Evolutionary conservation across 2,797 vertebrate species (phyloP), one percentile per base, ranked within the genome.

Genomic region (Melanotaenia boesemani): DNA sequence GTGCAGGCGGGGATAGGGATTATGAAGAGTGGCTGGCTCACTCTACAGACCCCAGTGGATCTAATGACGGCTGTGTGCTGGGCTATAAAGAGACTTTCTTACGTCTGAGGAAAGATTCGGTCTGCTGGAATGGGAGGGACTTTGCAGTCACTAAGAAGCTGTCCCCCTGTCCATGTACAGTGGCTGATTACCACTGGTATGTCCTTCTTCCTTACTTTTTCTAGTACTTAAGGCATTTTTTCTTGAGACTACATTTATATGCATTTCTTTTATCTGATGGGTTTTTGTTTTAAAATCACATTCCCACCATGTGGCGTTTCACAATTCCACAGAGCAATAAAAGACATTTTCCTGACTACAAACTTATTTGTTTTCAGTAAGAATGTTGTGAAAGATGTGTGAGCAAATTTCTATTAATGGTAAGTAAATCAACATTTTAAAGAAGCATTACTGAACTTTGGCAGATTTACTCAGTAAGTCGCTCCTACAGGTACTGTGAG

Each of bases 131-230:
- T 0, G 91, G 91, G 56, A 89, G 90, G 63, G 83, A 86, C 76
- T 92, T 80, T 12, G 52, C 58, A 6, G 88, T 96, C 41, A 92
- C 85, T 74, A 96, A 94, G 76, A 94, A 96, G 81, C 94, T 95
- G 0, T 95, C 94, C 0, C 76, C 95, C 22, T 99, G 97, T 78
- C 79, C 66, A 12, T 99, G 97, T 79, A 96, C 97, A 1, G 70
- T 95, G 71, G 93, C 96, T 55, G 97, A 99, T 83, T 99, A 96
- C 84, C 95, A 97, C 84, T 99, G 97, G 97, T 99, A 93, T 44
- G 70, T 65, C 20, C 32, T 63, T 57, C 39, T 32, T 24, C 22
- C 50, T 54, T 26, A 24, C 2, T 9, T 20, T 5, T 20, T 4
- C 18, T 20, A 20, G 15, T n/a, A 48, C 2, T 18, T 6, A 20